Evolutionary conservation across 2,888 invertebrate species (phyloP).

Genomic region (Apodemia mormo): DNA sequence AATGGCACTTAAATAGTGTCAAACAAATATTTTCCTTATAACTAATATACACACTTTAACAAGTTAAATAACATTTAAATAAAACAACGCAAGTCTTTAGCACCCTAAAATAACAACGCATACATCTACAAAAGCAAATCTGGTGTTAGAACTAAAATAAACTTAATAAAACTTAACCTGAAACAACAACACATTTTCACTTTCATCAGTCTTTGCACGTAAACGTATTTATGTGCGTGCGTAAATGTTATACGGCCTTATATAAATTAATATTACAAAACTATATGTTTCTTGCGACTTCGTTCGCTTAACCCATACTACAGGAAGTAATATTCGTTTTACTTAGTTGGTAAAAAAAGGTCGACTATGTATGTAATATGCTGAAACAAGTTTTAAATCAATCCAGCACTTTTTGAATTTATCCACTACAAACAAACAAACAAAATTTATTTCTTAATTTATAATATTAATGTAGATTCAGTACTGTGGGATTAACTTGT

Average conservation of each 20-base stretch:
- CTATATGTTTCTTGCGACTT: too few relatives aligned
- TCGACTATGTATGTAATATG: too few relatives aligned
- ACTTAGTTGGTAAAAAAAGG: too few relatives aligned
- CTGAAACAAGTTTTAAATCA: too few relatives aligned
- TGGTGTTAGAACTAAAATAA: neutral
- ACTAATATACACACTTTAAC: neutral
- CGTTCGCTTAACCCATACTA: too few relatives aligned
- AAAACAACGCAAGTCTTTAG: neutral
- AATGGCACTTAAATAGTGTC: neutral
- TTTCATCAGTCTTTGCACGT: constrained; percentile 2
- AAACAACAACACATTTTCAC: constrained; percentile 4
- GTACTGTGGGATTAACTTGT: too few relatives aligned
- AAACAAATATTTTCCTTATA: neutral
- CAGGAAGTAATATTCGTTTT: too few relatives aligned
- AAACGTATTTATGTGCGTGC: neutral
- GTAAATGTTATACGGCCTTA: neutral
- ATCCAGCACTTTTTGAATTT: too few relatives aligned
- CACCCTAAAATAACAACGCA: constrained; percentile 18
- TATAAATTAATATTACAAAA: too few relatives aligned
- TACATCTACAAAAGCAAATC: constrained; percentile 23
- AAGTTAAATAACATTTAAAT: neutral
- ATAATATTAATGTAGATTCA: too few relatives aligned
- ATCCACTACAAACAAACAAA: too few relatives aligned
- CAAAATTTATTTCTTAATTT: too few relatives aligned
- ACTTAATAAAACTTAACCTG: neutral